Evolutionary conservation across 2,888 invertebrate genomes (phyloP).

Genomic region (Lasioglossum morio): DNA sequence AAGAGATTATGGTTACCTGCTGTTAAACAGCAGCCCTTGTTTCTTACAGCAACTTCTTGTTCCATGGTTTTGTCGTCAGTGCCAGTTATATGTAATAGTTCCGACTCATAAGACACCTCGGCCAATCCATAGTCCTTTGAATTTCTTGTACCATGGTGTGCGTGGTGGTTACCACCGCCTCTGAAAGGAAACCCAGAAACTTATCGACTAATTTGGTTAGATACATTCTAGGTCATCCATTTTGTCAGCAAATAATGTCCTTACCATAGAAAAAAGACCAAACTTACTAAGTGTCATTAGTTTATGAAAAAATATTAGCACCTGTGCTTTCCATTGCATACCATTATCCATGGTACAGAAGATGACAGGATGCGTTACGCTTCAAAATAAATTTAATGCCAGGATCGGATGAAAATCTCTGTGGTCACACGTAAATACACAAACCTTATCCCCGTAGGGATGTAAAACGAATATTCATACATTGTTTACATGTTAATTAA

Average conservation of each 20-base stretch:
- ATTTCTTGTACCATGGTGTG: conserved; percentile 74
- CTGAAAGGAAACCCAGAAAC: conserved; percentile 80
- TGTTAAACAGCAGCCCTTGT: conserved; percentile 66
- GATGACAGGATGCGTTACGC: conserved; percentile 67
- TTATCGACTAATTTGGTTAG: conserved; percentile 71
- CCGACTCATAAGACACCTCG: conserved; percentile 75
- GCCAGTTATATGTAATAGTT: conserved; percentile 72
- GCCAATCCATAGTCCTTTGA: conserved; percentile 75
- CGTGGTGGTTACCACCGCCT: conserved; percentile 80
- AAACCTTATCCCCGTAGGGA: conserved; percentile 50
- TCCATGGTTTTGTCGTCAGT: conserved; percentile 42
- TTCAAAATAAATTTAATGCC: conserved; percentile 70
- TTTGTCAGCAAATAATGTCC: conserved; percentile 62
- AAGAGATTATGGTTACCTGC: conserved; percentile 76
- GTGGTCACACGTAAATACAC: conserved; percentile 65
- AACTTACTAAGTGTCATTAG: conserved; percentile 69
- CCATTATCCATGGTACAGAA: conserved; percentile 68
- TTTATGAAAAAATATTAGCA: conserved; percentile 70
- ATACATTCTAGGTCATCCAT: conserved; percentile 58
- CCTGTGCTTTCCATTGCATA: conserved; percentile 67
- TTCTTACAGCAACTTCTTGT: conserved; percentile 35
- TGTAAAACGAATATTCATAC: conserved; percentile 45
- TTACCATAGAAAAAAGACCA: conserved; percentile 68
- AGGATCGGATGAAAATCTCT: conserved; percentile 67
- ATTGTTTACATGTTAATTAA: conserved; percentile 37